Evolutionary conservation across 2,113 vertebrate genomes (phyloP), one percentile per base, ranked within the genome.

Genomic region (Aphyosemion australe): DNA sequence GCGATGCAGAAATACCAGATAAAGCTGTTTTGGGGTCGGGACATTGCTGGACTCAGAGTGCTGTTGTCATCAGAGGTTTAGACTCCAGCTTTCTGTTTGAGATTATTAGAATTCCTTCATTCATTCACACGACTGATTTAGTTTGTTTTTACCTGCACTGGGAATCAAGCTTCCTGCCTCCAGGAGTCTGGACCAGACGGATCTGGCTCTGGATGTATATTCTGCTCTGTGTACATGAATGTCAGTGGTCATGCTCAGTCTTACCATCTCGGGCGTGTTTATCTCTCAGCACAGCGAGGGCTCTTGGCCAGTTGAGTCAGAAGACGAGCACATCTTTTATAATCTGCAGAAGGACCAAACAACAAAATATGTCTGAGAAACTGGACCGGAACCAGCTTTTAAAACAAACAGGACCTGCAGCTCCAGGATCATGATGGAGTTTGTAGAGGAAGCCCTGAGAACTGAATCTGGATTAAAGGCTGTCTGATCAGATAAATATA

Each of bases 251-350:
- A 5, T 2, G 37, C 39, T 32, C 61, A 1, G 48, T 31, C 86
- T 88, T 49, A 90, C 91, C 87, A 0, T 61, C 31, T 50, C 19
- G 12, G 0, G 31, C 31, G 21, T 18, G 76, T 72, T 89, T 91
- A 95, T 84, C 94, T 93, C 80, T 96, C 94, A 39, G 88, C 86
- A 81, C 97, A 99, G 85, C 93, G 82, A 1, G 94, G 95, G 87
- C 94, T 98, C 78, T 93, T 93, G 54, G 96, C 96, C 88, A 99
- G 82, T 59, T 95, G 94, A 51, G 89, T 97, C 56, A 99, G 95
- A 74, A 99, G 94, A 85, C 93, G 92, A 85, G 96, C 96, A 80
- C 97, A 99, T 91, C 97, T 87, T 89, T 93, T 96, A 79, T 95
- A 99, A 90, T 95, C 97, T 99, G 80, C 31, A 58, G 61, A 46